Evolutionary conservation across 2,113 vertebrate genomes (phyloP).

Genomic region (Nymphicus hollandicus): DNA sequence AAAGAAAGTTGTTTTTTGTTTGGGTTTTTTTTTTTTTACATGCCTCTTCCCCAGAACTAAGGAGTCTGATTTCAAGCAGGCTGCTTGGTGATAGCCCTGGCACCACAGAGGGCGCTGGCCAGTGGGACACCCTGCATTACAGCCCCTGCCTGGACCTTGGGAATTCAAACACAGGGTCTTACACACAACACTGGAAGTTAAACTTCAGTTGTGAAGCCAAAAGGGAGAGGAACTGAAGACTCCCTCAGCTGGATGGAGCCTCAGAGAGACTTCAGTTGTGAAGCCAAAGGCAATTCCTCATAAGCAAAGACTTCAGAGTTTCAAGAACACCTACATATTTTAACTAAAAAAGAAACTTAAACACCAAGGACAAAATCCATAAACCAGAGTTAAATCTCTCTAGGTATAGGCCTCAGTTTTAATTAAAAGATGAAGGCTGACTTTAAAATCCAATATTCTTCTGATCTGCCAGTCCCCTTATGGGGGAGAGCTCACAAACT

Average conservation of each 20-base stretch:
- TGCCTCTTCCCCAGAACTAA: not conserved
- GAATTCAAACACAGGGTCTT: not conserved
- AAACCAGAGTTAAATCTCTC: not conserved
- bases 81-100: not conserved
- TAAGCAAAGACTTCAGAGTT: not conserved
- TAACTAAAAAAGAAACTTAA: not conserved
- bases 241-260: accelerated
- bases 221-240: not conserved
- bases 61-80: not conserved
- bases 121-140: not conserved
- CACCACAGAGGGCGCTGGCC: accelerated
- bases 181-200: not conserved
- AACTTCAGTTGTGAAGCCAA: not conserved
- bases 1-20: not conserved
- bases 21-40: not conserved
- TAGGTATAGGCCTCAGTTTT: not conserved
- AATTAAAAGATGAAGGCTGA: not conserved
- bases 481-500: too few relatives aligned
- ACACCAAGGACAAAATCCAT: not conserved
- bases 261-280: not conserved
- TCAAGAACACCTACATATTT: not conserved
- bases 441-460: not conserved
- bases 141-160: not conserved
- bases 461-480: not conserved
- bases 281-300: not conserved